These are phyloP conservation scores for Megaceryle alcyon DNA, from an alignment of 2,797 vertebrate genomes.

Conservation along the genomic window DNA sequence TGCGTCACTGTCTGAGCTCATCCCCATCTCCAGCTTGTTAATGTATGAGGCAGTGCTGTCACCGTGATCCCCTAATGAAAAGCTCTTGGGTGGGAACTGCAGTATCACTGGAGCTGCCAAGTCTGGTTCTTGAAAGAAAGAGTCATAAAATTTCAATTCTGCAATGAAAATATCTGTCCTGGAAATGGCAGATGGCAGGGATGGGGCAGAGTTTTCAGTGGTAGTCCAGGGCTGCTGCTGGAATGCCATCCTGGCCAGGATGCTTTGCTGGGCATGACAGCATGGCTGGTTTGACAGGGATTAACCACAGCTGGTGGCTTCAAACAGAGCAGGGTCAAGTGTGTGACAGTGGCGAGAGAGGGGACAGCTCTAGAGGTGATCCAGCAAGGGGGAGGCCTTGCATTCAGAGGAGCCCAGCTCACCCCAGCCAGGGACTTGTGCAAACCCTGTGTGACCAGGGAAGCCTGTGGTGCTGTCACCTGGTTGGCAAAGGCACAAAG, in stretches of 20 bases:
- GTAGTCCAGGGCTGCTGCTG: not conserved
- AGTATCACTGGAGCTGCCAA: not conserved
- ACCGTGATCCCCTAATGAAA: not conserved
- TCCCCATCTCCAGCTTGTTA: not conserved
- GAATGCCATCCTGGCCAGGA: not conserved
- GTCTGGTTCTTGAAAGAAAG: not conserved
- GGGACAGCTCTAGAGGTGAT: not conserved
- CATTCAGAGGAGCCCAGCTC: not conserved
- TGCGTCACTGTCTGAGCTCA: not conserved
- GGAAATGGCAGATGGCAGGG: not conserved
- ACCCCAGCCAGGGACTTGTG: not conserved
- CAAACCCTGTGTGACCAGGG: not conserved
- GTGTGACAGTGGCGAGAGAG: not conserved
- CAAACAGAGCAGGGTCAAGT: not conserved
- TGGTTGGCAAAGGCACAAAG: not conserved
- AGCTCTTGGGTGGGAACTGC: constrained; percentile 4
- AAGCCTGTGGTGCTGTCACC: not conserved
- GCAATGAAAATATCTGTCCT: not conserved
- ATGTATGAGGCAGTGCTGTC: not conserved
- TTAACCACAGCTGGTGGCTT: not conserved
- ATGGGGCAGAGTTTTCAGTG: not conserved
- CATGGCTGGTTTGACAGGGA: not conserved
- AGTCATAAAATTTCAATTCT: not conserved
- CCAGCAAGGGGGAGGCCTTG: accelerated
- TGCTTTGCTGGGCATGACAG: not conserved